Conservation (phyloP, 2,797 vertebrate species). For the Yasuhikotakia modesta region DNA sequence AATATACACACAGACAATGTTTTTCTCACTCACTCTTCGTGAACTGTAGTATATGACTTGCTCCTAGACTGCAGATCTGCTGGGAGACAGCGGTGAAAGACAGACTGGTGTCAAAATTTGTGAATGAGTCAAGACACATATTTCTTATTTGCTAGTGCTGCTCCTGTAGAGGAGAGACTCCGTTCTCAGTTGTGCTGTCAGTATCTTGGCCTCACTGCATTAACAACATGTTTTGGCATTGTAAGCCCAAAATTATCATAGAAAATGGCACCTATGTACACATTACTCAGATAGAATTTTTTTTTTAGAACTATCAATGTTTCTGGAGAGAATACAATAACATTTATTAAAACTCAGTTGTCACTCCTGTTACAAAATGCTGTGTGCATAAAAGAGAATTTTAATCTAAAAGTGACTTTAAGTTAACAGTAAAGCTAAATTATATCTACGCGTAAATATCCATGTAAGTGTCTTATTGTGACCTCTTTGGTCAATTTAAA, state of each 20-base stretch:
- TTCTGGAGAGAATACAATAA: no score
- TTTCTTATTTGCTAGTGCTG: background rate
- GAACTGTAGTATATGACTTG: background rate
- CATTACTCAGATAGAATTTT: background rate
- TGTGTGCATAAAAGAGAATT: background rate
- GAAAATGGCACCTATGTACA: no score
- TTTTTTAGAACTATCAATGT: background rate
- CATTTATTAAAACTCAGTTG: no score
- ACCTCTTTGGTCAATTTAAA: constrained; percentile 64
- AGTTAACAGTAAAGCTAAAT: background rate
- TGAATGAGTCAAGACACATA: background rate
- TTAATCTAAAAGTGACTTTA: background rate
- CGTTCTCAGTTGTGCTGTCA: background rate
- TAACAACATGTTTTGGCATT: no score
- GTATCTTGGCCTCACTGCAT: background rate
- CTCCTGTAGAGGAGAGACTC: background rate
- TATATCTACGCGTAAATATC: background rate
- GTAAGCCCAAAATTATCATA: no score
- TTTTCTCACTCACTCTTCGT: no score
- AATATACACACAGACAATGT: no score
- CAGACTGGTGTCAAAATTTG: background rate
- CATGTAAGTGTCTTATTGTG: background rate
- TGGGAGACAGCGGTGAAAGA: background rate
- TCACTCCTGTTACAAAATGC: no score
- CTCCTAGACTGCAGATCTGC: background rate